Percentiles rank a stretch among this genome's conserved stretches.
Conservation (phyloP, 1,140 invertebrate species). For the Chionoecetes opilio region DNA sequence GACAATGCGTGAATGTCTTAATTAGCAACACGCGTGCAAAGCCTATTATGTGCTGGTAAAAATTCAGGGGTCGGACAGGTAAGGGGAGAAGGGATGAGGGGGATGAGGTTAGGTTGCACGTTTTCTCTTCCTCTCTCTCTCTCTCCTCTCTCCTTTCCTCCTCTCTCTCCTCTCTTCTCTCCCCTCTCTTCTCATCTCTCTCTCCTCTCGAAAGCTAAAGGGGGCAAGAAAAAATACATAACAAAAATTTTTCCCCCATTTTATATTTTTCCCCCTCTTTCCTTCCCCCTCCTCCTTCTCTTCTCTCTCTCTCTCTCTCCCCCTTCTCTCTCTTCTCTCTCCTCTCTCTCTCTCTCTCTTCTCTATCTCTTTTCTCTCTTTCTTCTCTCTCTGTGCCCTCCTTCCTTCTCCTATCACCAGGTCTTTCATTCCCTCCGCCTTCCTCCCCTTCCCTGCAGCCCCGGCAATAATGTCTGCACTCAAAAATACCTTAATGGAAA, state of each 20-base stretch:
- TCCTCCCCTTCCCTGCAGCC: neutral
- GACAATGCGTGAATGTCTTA: constrained; percentile 19
- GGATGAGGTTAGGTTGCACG: neutral
- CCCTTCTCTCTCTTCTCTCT: neutral
- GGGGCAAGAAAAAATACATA: too few species aligned
- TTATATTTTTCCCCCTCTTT: too few species aligned
- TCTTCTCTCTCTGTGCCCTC: neutral
- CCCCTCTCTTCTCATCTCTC: neutral
- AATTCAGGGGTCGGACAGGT: neutral
- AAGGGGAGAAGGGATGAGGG: neutral
- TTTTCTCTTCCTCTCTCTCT: neutral
- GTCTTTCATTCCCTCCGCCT: neutral
- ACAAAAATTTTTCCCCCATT: too few species aligned
- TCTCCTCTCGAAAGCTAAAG: neutral
- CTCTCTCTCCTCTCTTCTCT: neutral
- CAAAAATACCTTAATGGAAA: neutral
- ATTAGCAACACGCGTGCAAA: neutral
- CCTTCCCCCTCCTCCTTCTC: too few species aligned
- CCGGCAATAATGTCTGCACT: neutral
- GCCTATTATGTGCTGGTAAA: neutral
- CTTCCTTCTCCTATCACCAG: too few species aligned
- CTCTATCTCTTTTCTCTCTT: neutral
- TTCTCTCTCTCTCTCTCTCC: neutral
- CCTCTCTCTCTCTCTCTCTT: neutral
- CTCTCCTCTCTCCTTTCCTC: neutral